A percentile compares a stretch with the other conserved stretches of the same genome.
Evolutionary conservation across 2,888 invertebrate species (phyloP).

Genomic region (Empis livida): DNA sequence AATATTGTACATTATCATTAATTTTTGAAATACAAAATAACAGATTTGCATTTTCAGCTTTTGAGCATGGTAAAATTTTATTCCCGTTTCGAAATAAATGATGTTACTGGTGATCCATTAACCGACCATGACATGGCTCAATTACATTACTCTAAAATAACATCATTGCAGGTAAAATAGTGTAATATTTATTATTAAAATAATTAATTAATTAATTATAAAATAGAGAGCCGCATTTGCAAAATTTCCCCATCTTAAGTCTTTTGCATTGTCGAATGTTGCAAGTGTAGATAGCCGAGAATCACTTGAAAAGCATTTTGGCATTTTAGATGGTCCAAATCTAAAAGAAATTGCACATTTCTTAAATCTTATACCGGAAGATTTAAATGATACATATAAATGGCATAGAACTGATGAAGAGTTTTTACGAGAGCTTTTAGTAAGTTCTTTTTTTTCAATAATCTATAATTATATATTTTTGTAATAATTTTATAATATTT

Average conservation of each 20-base stretch:
- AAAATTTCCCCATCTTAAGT: slow-evolving; percentile 72
- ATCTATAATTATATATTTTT: background rate
- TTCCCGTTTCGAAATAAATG: slow-evolving; percentile 93
- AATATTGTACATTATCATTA: no score
- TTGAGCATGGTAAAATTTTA: slow-evolving; percentile 94
- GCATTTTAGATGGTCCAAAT: slow-evolving; percentile 53
- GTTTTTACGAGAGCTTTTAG: slow-evolving; percentile 76
- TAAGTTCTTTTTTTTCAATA: slow-evolving; percentile 33
- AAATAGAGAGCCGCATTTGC: slow-evolving; percentile 81
- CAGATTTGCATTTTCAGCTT: slow-evolving; percentile 65
- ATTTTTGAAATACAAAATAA: no score
- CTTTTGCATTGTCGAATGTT: slow-evolving; percentile 86
- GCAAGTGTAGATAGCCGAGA: slow-evolving; percentile 88
- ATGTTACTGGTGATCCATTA: slow-evolving; percentile 87
- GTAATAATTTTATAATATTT: background rate
- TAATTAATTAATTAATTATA: background rate
- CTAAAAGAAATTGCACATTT: slow-evolving; percentile 77
- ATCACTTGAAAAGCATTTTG: slow-evolving; percentile 61
- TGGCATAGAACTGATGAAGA: slow-evolving; percentile 70
- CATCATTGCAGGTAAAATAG: slow-evolving; percentile 61
- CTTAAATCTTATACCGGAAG: slow-evolving; percentile 73
- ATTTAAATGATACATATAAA: slow-evolving; percentile 43
- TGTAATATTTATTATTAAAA: slow-evolving; percentile 1
- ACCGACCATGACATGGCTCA: slow-evolving; percentile 90
- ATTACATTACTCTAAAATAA: slow-evolving; percentile 84